Base-by-base conservation (phyloP, 2,797 vertebrate genomes). In the Amblyraja radiata region DNA sequence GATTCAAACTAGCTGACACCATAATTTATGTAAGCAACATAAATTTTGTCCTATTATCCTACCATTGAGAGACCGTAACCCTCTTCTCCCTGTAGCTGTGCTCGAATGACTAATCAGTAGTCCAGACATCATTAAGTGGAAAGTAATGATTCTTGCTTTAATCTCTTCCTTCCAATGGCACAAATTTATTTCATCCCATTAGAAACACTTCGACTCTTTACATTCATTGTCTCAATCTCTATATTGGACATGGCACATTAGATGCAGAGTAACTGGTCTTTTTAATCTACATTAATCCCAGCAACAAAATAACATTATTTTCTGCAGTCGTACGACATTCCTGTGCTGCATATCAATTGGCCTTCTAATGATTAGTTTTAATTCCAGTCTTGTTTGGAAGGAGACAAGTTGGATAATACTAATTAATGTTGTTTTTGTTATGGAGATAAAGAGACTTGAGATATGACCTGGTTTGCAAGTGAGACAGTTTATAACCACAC, bases 201-300 rank as follows among this genome's bases (percentile, higher is more conserved):
- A 21, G 84, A 88, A 88, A 88, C 68, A 1, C 36, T 88, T 88
- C 63, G 32, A 32, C 84, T 65, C 61, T 88, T 65, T 63, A 13
- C 83, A 88, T 32, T 88, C n/a, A 65, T n/a, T 8, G 16, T 65
- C 63, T 88, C n/a, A 21, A 88, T 88, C n/a, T 6, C 11, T 88
- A 21, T 68, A 32, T 88, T 88, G 63, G 84, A 65, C 32, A 14
- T 88, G 32, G 63, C n/a, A 88, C 63, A 21, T 36, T 36, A 36
- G n/a, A 88, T 68, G 63, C 84, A 68, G n/a, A 36, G 16, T 88
- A 88, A 68, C 21, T 65, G 63, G n/a, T 88, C 61, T 68, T 68
- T 68, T n/a, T 88, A 68, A 88, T 88, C n/a, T 88, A 18, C n/a
- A 13, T 32, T 88, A 88, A 65, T 68, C n/a, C 84, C 28, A 36